Percentiles rank a stretch among this genome's conserved stretches.
These are phyloP conservation scores for Steatornis caripensis DNA, from an alignment of 2,113 vertebrate species.

Conservation along the genomic window DNA sequence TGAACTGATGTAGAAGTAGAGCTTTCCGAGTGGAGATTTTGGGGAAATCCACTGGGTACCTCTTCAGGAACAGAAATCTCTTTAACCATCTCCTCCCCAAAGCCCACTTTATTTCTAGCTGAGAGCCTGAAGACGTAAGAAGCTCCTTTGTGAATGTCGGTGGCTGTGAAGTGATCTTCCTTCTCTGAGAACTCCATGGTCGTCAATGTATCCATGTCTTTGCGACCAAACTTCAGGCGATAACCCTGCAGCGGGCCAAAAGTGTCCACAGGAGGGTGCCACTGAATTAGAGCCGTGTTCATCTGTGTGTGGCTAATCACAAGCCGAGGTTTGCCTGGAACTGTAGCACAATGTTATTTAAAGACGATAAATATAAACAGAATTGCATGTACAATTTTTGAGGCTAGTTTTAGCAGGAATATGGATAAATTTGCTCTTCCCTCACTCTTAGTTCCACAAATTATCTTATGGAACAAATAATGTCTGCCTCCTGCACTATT, in stretches of 20 bases:
- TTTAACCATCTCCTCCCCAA: constrained; percentile 95
- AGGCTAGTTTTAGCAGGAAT: not conserved
- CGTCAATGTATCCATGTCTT: constrained; percentile 86
- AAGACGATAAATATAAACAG: not conserved
- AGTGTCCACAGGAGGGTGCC: constrained; percentile 91
- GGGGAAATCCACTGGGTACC: constrained; percentile 91
- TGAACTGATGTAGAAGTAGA: constrained; percentile 90
- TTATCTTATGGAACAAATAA: not conserved
- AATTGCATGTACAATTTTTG: not conserved
- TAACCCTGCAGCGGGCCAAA: constrained; percentile 92
- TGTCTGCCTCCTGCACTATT: not conserved
- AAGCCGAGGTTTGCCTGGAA: constrained; percentile 94
- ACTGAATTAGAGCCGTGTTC: constrained; percentile 97
- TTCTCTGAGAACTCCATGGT: constrained; percentile 93
- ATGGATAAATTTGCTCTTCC: not conserved
- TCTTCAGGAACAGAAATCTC: constrained; percentile 94
- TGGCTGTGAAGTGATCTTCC: constrained; percentile 96
- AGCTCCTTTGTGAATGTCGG: constrained; percentile 96
- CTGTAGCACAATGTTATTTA: constrained; percentile 73
- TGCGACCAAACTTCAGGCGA: constrained; percentile 92
- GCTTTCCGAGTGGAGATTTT: constrained; percentile 87
- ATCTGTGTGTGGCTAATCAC: constrained; percentile 98
- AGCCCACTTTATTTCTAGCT: constrained; percentile 97
- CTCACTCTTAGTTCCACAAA: not conserved
- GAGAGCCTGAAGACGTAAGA: constrained; percentile 93